Conservation (phyloP, 2,113 vertebrate species). For the Notechis scutatus region DNA sequence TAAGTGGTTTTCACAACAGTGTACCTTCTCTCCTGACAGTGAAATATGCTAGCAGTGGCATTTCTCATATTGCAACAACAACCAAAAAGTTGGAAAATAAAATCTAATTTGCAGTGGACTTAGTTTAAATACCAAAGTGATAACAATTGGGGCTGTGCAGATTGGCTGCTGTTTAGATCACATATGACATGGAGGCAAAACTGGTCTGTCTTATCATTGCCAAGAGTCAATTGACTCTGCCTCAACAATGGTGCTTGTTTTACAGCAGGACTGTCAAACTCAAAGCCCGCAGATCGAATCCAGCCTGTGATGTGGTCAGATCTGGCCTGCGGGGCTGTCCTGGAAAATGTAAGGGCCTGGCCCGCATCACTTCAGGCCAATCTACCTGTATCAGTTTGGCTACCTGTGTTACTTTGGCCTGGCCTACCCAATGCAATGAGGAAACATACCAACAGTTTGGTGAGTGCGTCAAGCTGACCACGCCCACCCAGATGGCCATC, state of each 20-base stretch:
- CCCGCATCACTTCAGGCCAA: too few relatives aligned
- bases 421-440: too few relatives aligned
- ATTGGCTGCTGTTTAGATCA: not conserved
- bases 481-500: too few relatives aligned
- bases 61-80: not conserved
- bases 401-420: too few relatives aligned
- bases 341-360: too few relatives aligned
- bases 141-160: not conserved
- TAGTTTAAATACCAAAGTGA: not conserved
- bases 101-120: not conserved
- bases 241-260: not conserved
- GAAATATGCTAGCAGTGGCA: not conserved
- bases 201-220: not conserved
- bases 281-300: too few relatives aligned
- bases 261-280: not conserved
- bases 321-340: too few relatives aligned
- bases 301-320: too few relatives aligned
- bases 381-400: too few relatives aligned
- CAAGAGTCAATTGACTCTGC: not conserved
- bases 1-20: constrained; percentile 11
- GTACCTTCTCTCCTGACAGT: not conserved
- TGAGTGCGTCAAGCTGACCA: too few relatives aligned
- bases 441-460: too few relatives aligned
- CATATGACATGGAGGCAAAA: not conserved
- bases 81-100: not conserved